phyloP scores from a whole-genome alignment of 2,113 vertebrate species.

The Colius striatus region DNA sequence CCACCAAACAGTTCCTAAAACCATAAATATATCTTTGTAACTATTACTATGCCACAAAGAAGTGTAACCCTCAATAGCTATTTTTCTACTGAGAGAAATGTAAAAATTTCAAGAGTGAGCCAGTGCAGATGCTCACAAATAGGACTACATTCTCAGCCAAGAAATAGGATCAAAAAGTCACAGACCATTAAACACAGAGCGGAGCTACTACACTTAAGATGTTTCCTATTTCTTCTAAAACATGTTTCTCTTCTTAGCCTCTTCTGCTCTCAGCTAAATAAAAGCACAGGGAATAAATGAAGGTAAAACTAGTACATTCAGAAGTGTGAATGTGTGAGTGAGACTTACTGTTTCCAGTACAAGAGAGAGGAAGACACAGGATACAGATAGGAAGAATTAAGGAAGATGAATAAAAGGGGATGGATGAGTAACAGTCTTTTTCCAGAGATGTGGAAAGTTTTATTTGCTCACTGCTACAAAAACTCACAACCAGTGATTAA shows the following conservation, averaged over 20 bases:
- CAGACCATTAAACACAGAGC: background rate
- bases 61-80: background rate
- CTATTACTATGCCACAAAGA: background rate
- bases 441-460: background rate
- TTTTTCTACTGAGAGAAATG: background rate
- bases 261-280: background rate
- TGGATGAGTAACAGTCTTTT: background rate
- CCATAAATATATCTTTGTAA: background rate
- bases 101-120: background rate
- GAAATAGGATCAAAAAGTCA: background rate
- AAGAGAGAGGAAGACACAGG: background rate
- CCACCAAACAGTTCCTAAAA: background rate
- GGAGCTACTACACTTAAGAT: background rate
- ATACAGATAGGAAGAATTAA: background rate
- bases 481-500: background rate
- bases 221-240: background rate
- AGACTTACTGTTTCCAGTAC: background rate
- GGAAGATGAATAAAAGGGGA: background rate
- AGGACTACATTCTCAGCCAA: background rate
- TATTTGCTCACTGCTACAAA: background rate
- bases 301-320: background rate
- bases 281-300: background rate
- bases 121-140: background rate
- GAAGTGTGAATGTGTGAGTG: background rate
- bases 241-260: background rate